Conservation (phyloP, 2,888 invertebrate genomes). For the Scrobipalpa costella region DNA sequence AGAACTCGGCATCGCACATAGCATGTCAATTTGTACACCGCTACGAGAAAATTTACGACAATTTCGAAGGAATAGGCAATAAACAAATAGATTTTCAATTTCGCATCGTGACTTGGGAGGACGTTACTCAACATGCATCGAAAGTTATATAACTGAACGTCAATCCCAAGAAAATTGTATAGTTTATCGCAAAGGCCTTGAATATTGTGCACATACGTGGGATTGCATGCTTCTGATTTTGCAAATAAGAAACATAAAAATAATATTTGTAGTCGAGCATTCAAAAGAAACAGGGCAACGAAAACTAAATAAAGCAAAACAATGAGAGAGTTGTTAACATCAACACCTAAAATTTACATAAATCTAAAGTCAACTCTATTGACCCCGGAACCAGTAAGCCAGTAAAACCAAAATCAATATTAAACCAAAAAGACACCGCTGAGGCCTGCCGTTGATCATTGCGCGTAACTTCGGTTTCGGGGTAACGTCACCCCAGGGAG, state of each 20-base stretch:
- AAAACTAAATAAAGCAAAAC: no score
- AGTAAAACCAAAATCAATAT: conserved; percentile 58
- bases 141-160: not conserved
- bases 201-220: not conserved
- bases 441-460: conserved; percentile 71
- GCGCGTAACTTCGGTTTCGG: conserved; percentile 67
- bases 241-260: no score
- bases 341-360: not conserved
- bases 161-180: not conserved
- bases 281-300: no score
- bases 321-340: no score
- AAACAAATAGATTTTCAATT: conserved; percentile 24
- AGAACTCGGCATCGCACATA: conserved; percentile 8
- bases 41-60: conserved; percentile 18
- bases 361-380: not conserved
- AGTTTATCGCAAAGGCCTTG: not conserved
- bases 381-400: conserved; percentile 42
- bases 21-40: conserved; percentile 20
- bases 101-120: not conserved
- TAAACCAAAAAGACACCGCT: conserved; percentile 67
- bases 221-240: not conserved
- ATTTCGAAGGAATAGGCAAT: conserved; percentile 20
- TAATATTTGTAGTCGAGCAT: no score
- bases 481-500: conserved; percentile 70
- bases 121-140: conserved; percentile 14